A percentile compares a stretch with the other conserved stretches of the same genome.
Conservation (phyloP, 2,113 vertebrate species). For the Suncus etruscus region DNA sequence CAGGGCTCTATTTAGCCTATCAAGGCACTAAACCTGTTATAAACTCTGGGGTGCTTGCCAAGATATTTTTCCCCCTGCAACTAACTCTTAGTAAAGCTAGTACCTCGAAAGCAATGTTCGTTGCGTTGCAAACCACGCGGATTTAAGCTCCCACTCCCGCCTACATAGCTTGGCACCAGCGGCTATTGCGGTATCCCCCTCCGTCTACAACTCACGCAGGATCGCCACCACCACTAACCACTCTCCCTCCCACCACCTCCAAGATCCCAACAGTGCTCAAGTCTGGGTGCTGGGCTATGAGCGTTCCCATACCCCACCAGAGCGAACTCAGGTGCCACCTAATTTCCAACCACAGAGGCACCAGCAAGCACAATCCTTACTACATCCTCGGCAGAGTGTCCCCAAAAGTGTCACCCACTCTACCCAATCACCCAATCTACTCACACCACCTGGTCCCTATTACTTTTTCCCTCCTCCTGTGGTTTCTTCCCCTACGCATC, state of each 20-base stretch:
- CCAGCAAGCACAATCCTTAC: constrained; percentile 24
- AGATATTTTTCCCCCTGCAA: constrained; percentile 58
- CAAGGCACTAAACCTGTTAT: constrained; percentile 73
- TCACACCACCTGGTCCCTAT: background rate
- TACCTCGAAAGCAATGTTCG: constrained; percentile 77
- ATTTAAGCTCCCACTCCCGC: constrained; percentile 64
- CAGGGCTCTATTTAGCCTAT: constrained; percentile 73
- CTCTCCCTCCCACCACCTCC: background rate
- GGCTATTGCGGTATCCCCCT: background rate
- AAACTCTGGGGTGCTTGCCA: constrained; percentile 72
- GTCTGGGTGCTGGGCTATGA: background rate
- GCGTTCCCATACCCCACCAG: background rate
- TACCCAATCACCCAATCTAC: background rate
- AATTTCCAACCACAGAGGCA: constrained; percentile 1
- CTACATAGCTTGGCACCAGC: constrained; percentile 32
- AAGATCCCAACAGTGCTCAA: background rate
- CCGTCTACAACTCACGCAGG: constrained; percentile 47
- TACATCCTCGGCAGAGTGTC: constrained; percentile 15
- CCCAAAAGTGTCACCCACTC: constrained; percentile 41
- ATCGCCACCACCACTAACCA: background rate
- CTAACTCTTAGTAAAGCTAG: constrained; percentile 75
- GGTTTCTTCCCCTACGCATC: constrained; percentile 58
- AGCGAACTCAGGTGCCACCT: background rate
- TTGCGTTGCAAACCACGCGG: constrained; percentile 55
- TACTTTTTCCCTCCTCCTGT: background rate